These are phyloP conservation scores for Aporophyla lueneburgensis DNA, from an alignment of 2,888 invertebrate species.

Conservation along the genomic window DNA sequence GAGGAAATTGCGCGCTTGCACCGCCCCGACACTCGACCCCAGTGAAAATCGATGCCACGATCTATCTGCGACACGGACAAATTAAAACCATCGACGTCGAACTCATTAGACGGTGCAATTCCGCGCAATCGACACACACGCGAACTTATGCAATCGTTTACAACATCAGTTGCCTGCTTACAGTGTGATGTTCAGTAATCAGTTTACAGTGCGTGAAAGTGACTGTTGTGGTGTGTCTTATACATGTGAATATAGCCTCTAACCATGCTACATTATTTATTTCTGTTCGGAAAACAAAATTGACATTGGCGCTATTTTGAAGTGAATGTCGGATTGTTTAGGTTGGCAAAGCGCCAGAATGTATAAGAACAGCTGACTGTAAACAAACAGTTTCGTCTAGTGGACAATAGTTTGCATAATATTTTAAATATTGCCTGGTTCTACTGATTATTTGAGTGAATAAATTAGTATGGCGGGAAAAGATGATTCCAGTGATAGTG, in stretches of 20 bases:
- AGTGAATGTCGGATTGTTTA: slow-evolving; percentile 84
- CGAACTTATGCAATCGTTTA: slow-evolving; percentile 84
- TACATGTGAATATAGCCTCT: slow-evolving; percentile 40
- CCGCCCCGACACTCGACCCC: slow-evolving; percentile 63
- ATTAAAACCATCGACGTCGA: slow-evolving; percentile 79
- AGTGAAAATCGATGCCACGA: slow-evolving; percentile 67
- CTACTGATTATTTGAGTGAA: slow-evolving; percentile 67
- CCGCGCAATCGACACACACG: slow-evolving; percentile 81
- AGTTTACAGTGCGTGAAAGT: slow-evolving; percentile 80
- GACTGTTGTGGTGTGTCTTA: slow-evolving; percentile 71
- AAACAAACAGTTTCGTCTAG: slow-evolving; percentile 86
- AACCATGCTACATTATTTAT: slow-evolving; percentile 71
- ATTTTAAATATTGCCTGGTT: slow-evolving; percentile 67
- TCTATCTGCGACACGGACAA: slow-evolving; percentile 71
- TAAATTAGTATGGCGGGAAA: slow-evolving; percentile 81
- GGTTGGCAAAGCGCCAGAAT: slow-evolving; percentile 84
- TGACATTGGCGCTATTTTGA: slow-evolving; percentile 89
- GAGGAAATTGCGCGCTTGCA: slow-evolving; percentile 71
- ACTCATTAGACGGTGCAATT: slow-evolving; percentile 84
- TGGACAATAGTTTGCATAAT: slow-evolving; percentile 73
- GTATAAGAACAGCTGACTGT: slow-evolving; percentile 87
- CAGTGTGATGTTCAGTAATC: slow-evolving; percentile 83
- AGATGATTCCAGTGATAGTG: slow-evolving; percentile 84
- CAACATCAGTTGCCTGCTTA: slow-evolving; percentile 78
- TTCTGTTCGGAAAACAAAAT: slow-evolving; percentile 86